These are phyloP conservation scores for Blastobasis lacticolella DNA, from an alignment of 2,888 invertebrate species.

Conservation along the genomic window DNA sequence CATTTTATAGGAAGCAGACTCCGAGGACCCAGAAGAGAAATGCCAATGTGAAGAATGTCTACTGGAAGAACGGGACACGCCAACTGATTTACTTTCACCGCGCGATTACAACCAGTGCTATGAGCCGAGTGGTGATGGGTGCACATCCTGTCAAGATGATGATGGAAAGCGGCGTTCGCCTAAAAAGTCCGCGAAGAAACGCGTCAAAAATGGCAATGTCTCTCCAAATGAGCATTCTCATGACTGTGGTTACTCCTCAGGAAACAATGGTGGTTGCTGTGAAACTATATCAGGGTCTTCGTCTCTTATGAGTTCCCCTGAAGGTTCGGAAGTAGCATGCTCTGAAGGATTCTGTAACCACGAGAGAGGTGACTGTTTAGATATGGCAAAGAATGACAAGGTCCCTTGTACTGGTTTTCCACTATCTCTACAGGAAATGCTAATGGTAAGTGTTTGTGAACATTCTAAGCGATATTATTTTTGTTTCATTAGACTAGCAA, in stretches of 20 bases:
- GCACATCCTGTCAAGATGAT: slow-evolving; percentile 69
- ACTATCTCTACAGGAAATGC: slow-evolving; percentile 83
- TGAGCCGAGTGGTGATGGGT: slow-evolving; percentile 45
- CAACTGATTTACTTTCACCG: slow-evolving; percentile 53
- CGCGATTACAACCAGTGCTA: slow-evolving; percentile 49
- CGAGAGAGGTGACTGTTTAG: slow-evolving; percentile 71
- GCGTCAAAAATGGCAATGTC: slow-evolving; percentile 69
- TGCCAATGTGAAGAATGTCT: slow-evolving; percentile 67
- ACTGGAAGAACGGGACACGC: slow-evolving; percentile 57
- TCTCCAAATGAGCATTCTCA: slow-evolving; percentile 81
- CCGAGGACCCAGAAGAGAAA: slow-evolving; percentile 66
- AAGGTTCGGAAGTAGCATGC: slow-evolving; percentile 92
- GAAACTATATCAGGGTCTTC: slow-evolving; percentile 81
- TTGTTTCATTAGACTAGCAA: no score
- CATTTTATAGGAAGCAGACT: slow-evolving; percentile 51
- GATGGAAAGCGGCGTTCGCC: slow-evolving; percentile 50
- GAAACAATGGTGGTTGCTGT: slow-evolving; percentile 82
- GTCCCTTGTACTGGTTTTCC: slow-evolving; percentile 68
- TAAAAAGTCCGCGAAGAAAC: slow-evolving; percentile 49
- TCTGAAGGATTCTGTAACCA: slow-evolving; percentile 91
- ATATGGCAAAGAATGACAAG: slow-evolving; percentile 54
- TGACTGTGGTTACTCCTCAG: slow-evolving; percentile 93
- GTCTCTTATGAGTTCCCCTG: slow-evolving; percentile 88
- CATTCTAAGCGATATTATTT: not conserved
- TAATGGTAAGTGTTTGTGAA: slow-evolving; percentile 76